These are phyloP conservation scores for Drosophila meridiana DNA, from an alignment of 2,888 invertebrate species.

Conservation along the genomic window DNA sequence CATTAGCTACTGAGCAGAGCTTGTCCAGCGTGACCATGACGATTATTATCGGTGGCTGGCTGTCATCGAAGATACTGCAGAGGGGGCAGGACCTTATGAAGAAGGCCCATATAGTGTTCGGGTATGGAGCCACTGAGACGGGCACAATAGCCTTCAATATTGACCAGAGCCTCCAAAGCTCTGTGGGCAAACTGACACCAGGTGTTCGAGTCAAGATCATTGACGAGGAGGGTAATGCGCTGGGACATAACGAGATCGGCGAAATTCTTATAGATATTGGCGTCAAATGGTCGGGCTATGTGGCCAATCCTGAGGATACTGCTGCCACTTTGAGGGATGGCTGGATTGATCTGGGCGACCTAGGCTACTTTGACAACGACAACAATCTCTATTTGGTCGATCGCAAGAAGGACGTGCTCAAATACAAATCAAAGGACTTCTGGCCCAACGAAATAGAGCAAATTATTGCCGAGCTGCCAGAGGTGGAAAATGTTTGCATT, in stretches of 20 bases:
- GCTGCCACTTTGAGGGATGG: conserved; percentile 59
- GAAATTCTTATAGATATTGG: conserved; percentile 68
- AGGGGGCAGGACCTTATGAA: conserved; percentile 42
- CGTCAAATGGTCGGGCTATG: conserved; percentile 76
- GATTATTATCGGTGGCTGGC: conserved; percentile 56
- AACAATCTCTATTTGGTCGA: conserved; percentile 74
- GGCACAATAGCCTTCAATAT: conserved; percentile 49
- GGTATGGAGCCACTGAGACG: conserved; percentile 67
- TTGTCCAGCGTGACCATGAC: conserved; percentile 32
- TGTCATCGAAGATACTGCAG: conserved; percentile 35
- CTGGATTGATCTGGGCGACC: conserved; percentile 81
- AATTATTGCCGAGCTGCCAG: conserved; percentile 69
- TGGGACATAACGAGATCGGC: conserved; percentile 69
- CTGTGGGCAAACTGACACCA: conserved; percentile 67
- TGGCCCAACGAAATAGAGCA: conserved; percentile 79
- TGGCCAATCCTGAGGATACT: conserved; percentile 65
- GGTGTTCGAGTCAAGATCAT: conserved; percentile 66
- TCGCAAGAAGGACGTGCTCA: conserved; percentile 81
- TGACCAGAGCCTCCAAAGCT: conserved; percentile 42
- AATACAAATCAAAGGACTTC: conserved; percentile 74
- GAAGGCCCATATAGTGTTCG: conserved; percentile 38
- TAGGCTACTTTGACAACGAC: conserved; percentile 81
- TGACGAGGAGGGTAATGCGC: conserved; percentile 61
- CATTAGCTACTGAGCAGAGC: conserved; percentile 33
- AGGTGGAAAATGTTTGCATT: conserved; percentile 74